Conservation (phyloP, 2,888 invertebrate species). For the Criorhina ranunculi region DNA sequence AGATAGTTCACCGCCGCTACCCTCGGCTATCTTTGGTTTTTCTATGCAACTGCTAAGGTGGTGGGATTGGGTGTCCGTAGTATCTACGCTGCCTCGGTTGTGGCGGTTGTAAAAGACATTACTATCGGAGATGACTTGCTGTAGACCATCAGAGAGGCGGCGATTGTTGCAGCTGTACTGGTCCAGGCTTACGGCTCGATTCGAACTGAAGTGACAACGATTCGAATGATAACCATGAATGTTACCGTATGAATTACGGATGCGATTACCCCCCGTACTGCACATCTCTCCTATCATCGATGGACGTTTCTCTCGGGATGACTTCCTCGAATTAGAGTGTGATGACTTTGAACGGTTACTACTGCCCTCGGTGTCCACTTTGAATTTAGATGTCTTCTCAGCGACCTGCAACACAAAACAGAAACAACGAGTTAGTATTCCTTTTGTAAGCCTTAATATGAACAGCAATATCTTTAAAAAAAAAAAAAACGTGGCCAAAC, state of each 20-base stretch:
- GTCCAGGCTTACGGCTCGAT: constrained; percentile 84
- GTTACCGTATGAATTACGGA: constrained; percentile 84
- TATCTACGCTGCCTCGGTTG: constrained; percentile 81
- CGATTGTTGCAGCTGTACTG: constrained; percentile 84
- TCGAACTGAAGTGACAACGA: constrained; percentile 84
- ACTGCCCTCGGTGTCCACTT: constrained; percentile 89
- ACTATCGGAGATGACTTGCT: constrained; percentile 84
- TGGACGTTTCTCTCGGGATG: constrained; percentile 87
- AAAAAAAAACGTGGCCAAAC: constrained; percentile 1
- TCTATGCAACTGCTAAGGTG: constrained; percentile 66
- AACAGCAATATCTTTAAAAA: constrained; percentile 6
- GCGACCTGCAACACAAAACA: constrained; percentile 84
- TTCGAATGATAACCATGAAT: constrained; percentile 84
- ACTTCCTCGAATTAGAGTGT: constrained; percentile 88
- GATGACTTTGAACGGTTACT: constrained; percentile 86
- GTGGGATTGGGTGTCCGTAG: constrained; percentile 78
- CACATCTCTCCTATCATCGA: constrained; percentile 85
- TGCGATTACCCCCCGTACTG: constrained; percentile 84
- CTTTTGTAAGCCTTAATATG: neutral
- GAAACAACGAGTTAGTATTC: neutral
- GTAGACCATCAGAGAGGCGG: constrained; percentile 84
- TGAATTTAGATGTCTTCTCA: constrained; percentile 90
- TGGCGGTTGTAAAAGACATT: constrained; percentile 84
- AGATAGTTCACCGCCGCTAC: constrained; percentile 63
- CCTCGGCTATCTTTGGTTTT: constrained; percentile 75